Percentiles rank a stretch among this genome's conserved stretches.
phyloP scores from a whole-genome alignment of 2,797 vertebrate species.

The Chaetophractus vellerosus region DNA sequence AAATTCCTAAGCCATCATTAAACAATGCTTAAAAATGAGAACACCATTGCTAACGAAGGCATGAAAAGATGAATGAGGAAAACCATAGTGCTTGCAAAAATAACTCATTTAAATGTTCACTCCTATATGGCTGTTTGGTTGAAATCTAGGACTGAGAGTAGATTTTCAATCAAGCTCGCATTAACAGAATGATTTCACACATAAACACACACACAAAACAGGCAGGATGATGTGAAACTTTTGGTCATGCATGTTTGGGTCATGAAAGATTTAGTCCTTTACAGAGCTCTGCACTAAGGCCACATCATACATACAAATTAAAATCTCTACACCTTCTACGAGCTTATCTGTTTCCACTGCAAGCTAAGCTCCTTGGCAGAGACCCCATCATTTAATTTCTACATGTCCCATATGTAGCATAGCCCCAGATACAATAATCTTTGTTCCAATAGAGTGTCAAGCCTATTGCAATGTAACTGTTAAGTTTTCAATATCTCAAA shows the following conservation, averaged over 20 bases:
- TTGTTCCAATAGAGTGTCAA: not conserved
- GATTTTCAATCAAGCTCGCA: slow-evolving; percentile 20
- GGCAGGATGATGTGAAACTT: not conserved
- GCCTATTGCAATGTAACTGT: slow-evolving; percentile 18
- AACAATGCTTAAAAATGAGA: not conserved
- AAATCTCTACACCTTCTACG: not conserved
- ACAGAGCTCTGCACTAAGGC: not conserved
- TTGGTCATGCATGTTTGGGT: not conserved
- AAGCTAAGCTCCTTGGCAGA: not conserved
- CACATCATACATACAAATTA: not conserved
- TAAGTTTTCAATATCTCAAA: slow-evolving; percentile 60
- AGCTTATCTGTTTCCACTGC: not conserved
- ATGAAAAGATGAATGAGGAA: not conserved
- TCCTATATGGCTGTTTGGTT: slow-evolving; percentile 4
- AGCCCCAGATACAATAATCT: not conserved
- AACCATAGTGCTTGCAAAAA: not conserved
- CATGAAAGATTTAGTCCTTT: not conserved
- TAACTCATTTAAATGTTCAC: not conserved
- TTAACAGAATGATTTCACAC: not conserved
- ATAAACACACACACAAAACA: not conserved
- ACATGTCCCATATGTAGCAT: not conserved
- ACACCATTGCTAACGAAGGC: not conserved
- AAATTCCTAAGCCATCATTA: slow-evolving; percentile 6
- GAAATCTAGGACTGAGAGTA: not conserved
- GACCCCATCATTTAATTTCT: slow-evolving; percentile 36